These are phyloP conservation scores for Orthonyx spaldingii DNA, from an alignment of 2,113 vertebrate genomes.

Conservation along the genomic window DNA sequence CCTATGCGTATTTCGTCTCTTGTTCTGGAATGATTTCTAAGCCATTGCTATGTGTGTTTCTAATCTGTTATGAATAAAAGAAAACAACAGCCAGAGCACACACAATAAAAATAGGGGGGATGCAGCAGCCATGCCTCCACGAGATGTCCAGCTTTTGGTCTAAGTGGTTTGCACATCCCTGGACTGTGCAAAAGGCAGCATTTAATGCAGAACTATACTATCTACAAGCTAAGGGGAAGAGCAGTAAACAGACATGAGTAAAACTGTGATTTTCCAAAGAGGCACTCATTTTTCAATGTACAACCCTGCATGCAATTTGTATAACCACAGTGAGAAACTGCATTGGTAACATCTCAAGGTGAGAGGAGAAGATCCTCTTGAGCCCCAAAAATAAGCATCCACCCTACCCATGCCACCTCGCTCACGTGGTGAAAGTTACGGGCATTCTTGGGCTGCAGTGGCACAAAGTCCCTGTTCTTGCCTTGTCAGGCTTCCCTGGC, in stretches of 20 bases:
- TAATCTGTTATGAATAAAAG: neutral
- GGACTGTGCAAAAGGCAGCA: neutral
- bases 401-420: rapidly evolving
- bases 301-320: neutral
- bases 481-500: neutral
- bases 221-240: neutral
- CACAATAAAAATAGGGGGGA: neutral
- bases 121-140: neutral
- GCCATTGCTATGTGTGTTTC: neutral
- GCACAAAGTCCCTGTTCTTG: rapidly evolving
- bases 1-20: neutral
- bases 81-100: neutral
- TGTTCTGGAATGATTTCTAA: neutral
- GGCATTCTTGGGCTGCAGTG: rapidly evolving
- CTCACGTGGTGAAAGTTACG: neutral
- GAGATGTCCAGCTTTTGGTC: neutral
- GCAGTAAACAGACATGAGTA: neutral
- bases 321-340: neutral
- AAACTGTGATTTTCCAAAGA: neutral
- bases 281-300: neutral
- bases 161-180: neutral
- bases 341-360: neutral
- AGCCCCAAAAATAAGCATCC: neutral
- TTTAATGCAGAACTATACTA: neutral
- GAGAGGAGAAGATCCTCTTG: neutral